Percentiles rank a stretch among this genome's conserved stretches.
phyloP scores from a whole-genome alignment of 2,797 vertebrate genomes.

The Hozukius guyotensis region DNA sequence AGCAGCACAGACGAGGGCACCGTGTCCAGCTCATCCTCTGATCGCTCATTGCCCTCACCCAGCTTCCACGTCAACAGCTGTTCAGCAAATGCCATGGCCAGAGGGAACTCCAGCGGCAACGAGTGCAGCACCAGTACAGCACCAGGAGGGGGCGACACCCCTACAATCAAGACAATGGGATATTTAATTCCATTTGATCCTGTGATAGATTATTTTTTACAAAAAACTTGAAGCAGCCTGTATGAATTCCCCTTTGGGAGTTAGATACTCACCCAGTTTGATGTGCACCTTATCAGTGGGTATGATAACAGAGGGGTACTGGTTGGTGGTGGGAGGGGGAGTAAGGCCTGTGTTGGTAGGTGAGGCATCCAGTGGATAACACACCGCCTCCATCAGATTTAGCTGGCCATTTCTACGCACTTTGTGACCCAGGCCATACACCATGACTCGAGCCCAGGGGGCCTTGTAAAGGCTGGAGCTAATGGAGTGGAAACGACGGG shows the following conservation, averaged over 20 bases:
- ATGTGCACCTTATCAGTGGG: slow-evolving; percentile 98
- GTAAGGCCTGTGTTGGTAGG: slow-evolving; percentile 98
- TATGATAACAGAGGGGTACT: slow-evolving; percentile 95
- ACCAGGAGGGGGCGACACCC: slow-evolving; percentile 95
- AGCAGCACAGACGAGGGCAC: slow-evolving; percentile 92
- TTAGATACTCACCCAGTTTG: slow-evolving; percentile 88
- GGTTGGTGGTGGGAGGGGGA: slow-evolving; percentile 95
- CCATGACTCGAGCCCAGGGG: slow-evolving; percentile 95
- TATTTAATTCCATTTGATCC: background rate
- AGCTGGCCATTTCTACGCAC: slow-evolving; percentile 95
- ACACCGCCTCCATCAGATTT: slow-evolving; percentile 94
- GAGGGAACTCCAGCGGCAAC: slow-evolving; percentile 95
- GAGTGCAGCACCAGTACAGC: slow-evolving; percentile 93
- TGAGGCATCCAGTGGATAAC: slow-evolving; percentile 96
- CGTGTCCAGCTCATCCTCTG: slow-evolving; percentile 92
- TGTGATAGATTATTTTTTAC: background rate
- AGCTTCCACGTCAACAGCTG: slow-evolving; percentile 95
- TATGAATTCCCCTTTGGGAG: background rate
- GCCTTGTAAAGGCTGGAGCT: slow-evolving; percentile 98
- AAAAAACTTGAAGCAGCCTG: background rate
- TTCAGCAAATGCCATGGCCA: slow-evolving; percentile 96
- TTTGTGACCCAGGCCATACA: slow-evolving; percentile 97
- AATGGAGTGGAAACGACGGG: background rate
- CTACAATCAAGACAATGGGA: slow-evolving; percentile 68
- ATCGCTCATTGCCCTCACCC: slow-evolving; percentile 84